Evolutionary conservation across 1,140 invertebrate genomes (phyloP).

Genomic region (Archegozetes longisetosus): DNA sequence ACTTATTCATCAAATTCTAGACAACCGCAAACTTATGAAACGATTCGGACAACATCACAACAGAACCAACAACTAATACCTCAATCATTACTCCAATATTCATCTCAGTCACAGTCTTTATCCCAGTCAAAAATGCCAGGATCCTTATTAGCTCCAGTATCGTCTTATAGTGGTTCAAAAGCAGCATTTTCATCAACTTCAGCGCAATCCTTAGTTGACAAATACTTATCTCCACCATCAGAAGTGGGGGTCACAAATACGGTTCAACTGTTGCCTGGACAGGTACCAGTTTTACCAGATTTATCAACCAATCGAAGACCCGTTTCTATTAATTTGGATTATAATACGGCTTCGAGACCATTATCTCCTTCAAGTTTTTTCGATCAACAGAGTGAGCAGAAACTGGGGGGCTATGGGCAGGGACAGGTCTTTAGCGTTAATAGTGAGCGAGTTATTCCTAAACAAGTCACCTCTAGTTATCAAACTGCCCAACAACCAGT

Average conservation of each 20-base stretch:
- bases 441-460: too few relatives aligned
- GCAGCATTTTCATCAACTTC: background rate
- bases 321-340: background rate
- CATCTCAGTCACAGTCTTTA: too few relatives aligned
- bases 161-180: background rate
- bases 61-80: too few relatives aligned
- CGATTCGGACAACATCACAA: too few relatives aligned
- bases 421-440: background rate
- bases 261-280: background rate
- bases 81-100: too few relatives aligned
- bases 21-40: too few relatives aligned
- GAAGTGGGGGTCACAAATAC: background rate
- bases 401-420: background rate
- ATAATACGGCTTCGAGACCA: background rate
- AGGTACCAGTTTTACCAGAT: background rate
- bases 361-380: background rate
- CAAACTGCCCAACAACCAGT: background rate
- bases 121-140: background rate
- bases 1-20: background rate
- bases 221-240: background rate
- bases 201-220: background rate
- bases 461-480: background rate
- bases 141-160: background rate
- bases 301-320: background rate
- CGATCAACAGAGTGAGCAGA: background rate